Percentiles rank a stretch among this genome's conserved stretches.
phyloP scores from a whole-genome alignment of 2,113 vertebrate genomes.

The Narcine bancroftii region DNA sequence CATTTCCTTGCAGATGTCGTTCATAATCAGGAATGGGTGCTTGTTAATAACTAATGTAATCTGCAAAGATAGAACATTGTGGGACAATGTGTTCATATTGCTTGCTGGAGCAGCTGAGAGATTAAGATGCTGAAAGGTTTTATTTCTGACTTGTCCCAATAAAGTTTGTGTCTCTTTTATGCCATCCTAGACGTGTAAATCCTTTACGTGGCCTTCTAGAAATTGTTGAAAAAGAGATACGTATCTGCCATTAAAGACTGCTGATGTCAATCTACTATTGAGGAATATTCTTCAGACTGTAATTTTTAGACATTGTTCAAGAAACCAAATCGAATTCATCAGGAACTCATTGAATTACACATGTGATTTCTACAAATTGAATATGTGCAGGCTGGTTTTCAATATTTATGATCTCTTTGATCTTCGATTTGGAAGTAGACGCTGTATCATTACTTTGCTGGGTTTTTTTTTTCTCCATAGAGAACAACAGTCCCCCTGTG shows the following conservation, averaged over 20 bases:
- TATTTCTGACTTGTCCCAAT: not conserved
- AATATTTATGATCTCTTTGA: not conserved
- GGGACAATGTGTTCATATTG: not conserved
- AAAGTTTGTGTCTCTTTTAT: not conserved
- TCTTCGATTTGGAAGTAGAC: no score
- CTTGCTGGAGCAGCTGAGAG: not conserved
- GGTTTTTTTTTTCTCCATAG: conserved; percentile 45
- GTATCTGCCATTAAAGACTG: not conserved
- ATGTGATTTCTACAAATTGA: not conserved
- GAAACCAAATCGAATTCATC: not conserved
- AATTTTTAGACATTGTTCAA: not conserved
- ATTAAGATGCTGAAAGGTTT: not conserved
- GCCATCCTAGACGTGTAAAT: not conserved
- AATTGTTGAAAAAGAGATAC: not conserved
- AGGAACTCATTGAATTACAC: not conserved
- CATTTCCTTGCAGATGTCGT: not conserved
- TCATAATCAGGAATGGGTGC: not conserved
- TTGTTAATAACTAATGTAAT: not conserved
- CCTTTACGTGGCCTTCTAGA: not conserved
- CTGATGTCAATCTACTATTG: not conserved
- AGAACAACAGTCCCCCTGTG: conserved; percentile 61
- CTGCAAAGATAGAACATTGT: not conserved
- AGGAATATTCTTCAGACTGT: not conserved
- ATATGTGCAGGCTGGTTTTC: not conserved
- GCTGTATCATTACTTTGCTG: not conserved